Conservation (phyloP, 2,797 vertebrate species). For the Chrosomus eos region DNA sequence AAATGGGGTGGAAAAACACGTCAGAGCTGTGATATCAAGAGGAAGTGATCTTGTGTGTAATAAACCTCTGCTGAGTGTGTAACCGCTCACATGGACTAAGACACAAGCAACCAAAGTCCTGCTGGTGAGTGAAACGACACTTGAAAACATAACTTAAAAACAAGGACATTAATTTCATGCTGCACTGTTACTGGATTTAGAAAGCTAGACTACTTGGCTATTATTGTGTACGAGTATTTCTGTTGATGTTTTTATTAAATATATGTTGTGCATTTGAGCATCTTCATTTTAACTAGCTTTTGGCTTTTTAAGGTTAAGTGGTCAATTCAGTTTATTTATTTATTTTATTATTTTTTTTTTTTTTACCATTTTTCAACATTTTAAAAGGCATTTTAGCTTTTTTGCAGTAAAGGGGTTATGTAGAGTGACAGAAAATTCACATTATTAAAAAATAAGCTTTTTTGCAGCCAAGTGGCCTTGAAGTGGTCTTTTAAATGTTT, state of each 20-base stretch:
- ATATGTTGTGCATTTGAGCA: neutral
- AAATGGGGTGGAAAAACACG: neutral
- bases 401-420: neutral
- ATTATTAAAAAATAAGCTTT: too few relatives aligned
- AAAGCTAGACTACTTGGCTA: neutral
- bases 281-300: neutral
- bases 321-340: neutral
- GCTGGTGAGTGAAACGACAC: neutral
- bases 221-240: neutral
- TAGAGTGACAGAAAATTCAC: neutral
- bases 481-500: too few relatives aligned
- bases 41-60: conserved; percentile 26
- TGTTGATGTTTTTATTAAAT: neutral
- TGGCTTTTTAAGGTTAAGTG: neutral
- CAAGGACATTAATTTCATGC: neutral
- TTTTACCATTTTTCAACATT: fast-evolving
- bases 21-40: neutral
- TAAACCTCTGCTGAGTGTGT: neutral
- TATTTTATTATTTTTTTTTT: too few relatives aligned
- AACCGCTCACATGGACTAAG: neutral
- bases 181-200: neutral
- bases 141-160: too few relatives aligned
- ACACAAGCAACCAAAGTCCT: neutral
- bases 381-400: neutral
- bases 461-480: too few relatives aligned